Evolutionary conservation across 2,113 vertebrate species (phyloP).

Genomic region (Scopus umbretta): DNA sequence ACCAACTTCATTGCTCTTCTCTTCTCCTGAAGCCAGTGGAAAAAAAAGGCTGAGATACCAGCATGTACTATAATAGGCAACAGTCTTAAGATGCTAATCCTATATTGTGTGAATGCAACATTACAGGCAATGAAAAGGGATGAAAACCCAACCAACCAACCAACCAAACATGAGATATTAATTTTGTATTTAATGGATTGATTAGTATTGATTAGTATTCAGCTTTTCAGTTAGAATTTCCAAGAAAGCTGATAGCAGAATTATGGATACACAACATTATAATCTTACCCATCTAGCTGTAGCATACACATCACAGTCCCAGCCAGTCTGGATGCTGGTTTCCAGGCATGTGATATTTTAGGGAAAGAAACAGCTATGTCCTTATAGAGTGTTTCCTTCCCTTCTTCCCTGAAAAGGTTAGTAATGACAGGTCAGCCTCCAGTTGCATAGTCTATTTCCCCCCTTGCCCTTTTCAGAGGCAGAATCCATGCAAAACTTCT

Average conservation of each 20-base stretch:
- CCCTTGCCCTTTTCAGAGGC: constrained; percentile 49
- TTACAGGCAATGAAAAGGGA: not conserved
- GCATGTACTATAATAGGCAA: not conserved
- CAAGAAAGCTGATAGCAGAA: not conserved
- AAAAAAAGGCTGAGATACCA: not conserved
- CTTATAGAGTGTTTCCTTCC: constrained; percentile 47
- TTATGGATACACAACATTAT: not conserved
- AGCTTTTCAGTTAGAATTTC: not conserved
- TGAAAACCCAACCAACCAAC: not conserved
- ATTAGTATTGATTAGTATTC: not conserved
- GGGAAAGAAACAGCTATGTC: constrained; percentile 15
- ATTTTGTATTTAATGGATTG: not conserved
- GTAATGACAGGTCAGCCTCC: constrained; percentile 19
- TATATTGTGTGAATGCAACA: not conserved
- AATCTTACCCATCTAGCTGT: not conserved
- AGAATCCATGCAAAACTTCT: constrained; percentile 39
- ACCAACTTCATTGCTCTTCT: no score
- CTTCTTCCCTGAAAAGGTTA: constrained; percentile 60
- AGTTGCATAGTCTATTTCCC: constrained; percentile 9
- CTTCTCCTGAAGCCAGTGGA: not conserved
- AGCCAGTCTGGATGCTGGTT: not conserved
- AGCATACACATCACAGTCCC: not conserved
- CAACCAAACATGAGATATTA: not conserved
- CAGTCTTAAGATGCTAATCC: not conserved
- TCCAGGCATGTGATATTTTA: not conserved